Base-by-base conservation (phyloP, 2,113 vertebrate genomes). In the Ramphastos sulfuratus region DNA sequence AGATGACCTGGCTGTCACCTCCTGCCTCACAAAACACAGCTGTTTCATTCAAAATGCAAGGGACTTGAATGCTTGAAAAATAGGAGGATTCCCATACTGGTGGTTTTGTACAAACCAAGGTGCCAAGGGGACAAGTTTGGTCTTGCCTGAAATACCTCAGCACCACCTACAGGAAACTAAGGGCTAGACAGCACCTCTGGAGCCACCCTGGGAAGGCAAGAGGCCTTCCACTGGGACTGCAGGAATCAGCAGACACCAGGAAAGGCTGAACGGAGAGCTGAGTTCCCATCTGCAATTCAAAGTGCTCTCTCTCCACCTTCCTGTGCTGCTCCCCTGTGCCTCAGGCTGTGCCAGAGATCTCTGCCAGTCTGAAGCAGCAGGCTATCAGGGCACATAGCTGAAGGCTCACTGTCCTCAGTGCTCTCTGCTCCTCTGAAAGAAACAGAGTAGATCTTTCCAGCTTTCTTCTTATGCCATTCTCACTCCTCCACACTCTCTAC, bases 61-160 rank as follows among this genome's bases (percentile, higher is more conserved):
- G 44, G 67, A 31, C 33, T 39, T 39, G 37, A 39, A 39, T 44
- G 6, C 64, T 17, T 27, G 44, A 83, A 50, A 23, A 10, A 15
- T 2, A 66, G 27, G 37, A 44, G 55, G 46, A 78, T 69, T 48
- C 39, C 9, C n/a, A 24, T 17, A 4, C 25, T 28, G 25, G 61
- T 24, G 76, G 37, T 37, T 93, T 54, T 54, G 33, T 56, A 83
- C 39, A 67, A 81, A 77, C 11, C 56, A 52, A 4, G 31, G 33
- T 15, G 56, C 48, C 64, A 64, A 75, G 61, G 76, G 72, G 31
- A 90, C 17, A 2, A 11, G 82, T 27, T 61, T 13, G 48, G 44
- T 93, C 93, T 88, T 90, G 92, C 90, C 85, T 95, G 88, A 96
- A 94, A 90, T 88, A 81, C 95, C 92, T 92, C 93, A 96, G 96